These are phyloP conservation scores for Charina bottae DNA, from an alignment of 2,113 vertebrate genomes.

Conservation along the genomic window DNA sequence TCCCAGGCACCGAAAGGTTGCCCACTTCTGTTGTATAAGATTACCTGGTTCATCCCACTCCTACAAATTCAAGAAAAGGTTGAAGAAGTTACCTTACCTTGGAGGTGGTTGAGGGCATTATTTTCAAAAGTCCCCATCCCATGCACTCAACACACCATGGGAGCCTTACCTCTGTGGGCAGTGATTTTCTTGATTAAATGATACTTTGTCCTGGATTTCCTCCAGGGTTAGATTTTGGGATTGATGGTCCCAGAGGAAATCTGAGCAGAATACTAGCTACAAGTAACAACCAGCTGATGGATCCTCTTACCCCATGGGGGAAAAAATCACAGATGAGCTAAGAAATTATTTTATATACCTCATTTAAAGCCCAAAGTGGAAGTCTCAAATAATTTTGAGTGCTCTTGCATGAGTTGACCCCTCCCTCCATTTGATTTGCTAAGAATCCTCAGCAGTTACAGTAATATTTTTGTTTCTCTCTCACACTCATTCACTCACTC, in stretches of 20 bases:
- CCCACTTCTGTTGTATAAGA: not conserved
- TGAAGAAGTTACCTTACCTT: not conserved
- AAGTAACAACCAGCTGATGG: not conserved
- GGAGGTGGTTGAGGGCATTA: not conserved
- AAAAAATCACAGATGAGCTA: not conserved
- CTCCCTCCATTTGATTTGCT: not conserved
- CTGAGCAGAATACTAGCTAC: not conserved
- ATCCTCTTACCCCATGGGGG: not conserved
- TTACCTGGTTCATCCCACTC: not conserved
- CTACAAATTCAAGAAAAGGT: not conserved
- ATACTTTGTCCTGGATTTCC: not conserved
- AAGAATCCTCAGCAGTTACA: not conserved
- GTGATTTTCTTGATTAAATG: not conserved
- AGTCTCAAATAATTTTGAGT: not conserved
- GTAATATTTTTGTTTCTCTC: not conserved
- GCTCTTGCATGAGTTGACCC: not conserved
- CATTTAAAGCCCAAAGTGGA: not conserved
- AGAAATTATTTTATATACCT: not conserved
- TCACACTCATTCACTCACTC: not conserved
- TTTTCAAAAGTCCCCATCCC: not conserved
- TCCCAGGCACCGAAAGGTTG: not conserved
- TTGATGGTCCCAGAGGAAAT: not conserved
- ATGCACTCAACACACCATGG: not conserved
- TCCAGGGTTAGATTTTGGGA: not conserved
- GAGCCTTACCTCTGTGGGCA: not conserved